Base-by-base conservation (phyloP, 2,113 vertebrate genomes). In the Chiloscyllium plagiosum region DNA sequence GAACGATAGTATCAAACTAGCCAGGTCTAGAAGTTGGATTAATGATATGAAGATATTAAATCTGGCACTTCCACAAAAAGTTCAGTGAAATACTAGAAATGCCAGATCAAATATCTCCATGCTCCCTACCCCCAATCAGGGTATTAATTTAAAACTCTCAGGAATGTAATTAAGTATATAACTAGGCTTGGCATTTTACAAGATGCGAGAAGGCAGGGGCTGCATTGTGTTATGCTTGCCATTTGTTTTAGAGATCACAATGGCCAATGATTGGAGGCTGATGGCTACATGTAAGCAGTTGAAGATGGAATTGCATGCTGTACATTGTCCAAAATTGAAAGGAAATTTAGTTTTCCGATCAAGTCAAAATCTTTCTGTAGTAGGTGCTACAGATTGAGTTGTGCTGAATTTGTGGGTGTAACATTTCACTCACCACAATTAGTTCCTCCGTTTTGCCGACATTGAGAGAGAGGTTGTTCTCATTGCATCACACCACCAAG, bases 131-230 rank as follows among this genome's bases (percentile, higher is more conserved):
- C 68, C 94, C 20, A 47, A 61, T 47, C 94, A 72, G 17, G 69
- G 69, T 72, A 72, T 50, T 95, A 72, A 72, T 47, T 95, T 47
- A 95, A 95, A 72, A 52, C 37, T 29, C 94, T 76, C 33, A 15
- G 47, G 94, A 95, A 76, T 95, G 69, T 72, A 95, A 94, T 94
- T 70, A 70, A 26, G 29, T 72, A 70, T 50, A 66, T 52, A 95
- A 52, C 68, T 72, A 72, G 69, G 26, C 69, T 72, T 52, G 42
- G 22, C 69, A 72, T 72, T 76, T 95, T 50, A 95, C 94, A 72
- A 72, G 42, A 72, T n/a, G 29, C 0, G 94, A 72, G 94, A 52
- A 95, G 17, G 26, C 22, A 24, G 26, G 42, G 86, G 50, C 86
- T 89, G 47, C 86, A 89, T 89, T 89, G 33, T 33, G 29, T 76